Evolutionary conservation across 2,113 vertebrate species (phyloP).

Genomic region (Rhynchomys soricoides): DNA sequence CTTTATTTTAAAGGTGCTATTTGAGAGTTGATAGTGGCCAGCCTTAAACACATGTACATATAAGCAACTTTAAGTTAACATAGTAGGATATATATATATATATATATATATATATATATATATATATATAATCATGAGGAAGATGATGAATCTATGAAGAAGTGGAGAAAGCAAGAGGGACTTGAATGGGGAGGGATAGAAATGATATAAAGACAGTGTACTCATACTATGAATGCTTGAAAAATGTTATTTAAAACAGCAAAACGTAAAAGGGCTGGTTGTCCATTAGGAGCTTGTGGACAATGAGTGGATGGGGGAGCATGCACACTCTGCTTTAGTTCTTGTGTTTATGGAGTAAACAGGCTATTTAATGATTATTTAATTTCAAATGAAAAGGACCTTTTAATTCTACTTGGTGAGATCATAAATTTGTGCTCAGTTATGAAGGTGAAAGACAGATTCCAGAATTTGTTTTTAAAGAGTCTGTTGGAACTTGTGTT

Average conservation of each 20-base stretch:
- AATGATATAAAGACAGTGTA: not conserved
- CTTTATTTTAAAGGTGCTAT: not conserved
- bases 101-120: not conserved
- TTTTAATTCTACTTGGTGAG: slow-evolving; percentile 12
- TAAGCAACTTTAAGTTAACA: not conserved
- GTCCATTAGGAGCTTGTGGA: not conserved
- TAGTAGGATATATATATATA: not conserved
- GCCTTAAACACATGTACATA: not conserved
- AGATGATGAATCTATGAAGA: not conserved
- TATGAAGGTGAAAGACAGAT: slow-evolving; percentile 3
- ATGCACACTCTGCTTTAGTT: not conserved
- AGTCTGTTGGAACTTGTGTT: not conserved
- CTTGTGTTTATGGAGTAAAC: not conserved
- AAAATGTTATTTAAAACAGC: not conserved
- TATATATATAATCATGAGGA: not conserved
- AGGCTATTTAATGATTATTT: not conserved
- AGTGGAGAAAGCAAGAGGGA: not conserved
- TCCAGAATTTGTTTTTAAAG: not conserved
- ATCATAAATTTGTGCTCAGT: slow-evolving; percentile 8
- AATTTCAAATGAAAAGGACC: slow-evolving; percentile 37
- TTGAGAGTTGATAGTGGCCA: not conserved
- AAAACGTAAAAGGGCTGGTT: not conserved
- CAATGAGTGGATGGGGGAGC: not conserved
- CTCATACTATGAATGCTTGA: not conserved
- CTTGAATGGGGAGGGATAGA: not conserved